phyloP scores from a whole-genome alignment of 2,888 invertebrate genomes.

The Andrena flavipes region DNA sequence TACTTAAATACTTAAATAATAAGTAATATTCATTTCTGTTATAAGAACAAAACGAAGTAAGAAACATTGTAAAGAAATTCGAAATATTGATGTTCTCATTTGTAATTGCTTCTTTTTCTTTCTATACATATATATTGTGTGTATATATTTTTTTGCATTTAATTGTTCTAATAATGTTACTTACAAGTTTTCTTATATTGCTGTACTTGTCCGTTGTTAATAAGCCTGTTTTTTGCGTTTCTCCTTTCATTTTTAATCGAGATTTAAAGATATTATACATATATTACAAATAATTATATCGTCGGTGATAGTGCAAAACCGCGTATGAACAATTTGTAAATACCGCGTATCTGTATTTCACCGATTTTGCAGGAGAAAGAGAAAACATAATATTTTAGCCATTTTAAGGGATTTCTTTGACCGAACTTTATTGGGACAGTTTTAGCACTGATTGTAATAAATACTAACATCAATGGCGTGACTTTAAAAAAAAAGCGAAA shows the following conservation, averaged over 20 bases:
- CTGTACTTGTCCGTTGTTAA: not conserved
- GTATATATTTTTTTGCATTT: not conserved
- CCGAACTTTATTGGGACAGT: too few relatives aligned
- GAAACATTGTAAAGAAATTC: not conserved
- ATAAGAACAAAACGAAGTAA: not conserved
- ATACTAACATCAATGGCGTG: too few relatives aligned
- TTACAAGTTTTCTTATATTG: constrained; percentile 19
- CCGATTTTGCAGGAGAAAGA: too few relatives aligned
- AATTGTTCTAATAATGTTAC: not conserved
- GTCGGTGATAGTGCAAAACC: too few relatives aligned
- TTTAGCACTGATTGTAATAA: too few relatives aligned
- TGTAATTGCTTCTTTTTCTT: constrained; percentile 4
- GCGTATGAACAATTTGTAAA: too few relatives aligned
- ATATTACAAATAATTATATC: too few relatives aligned
- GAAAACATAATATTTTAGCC: too few relatives aligned
- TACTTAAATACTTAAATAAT: not conserved
- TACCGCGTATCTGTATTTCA: too few relatives aligned
- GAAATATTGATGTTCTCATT: constrained; percentile 9
- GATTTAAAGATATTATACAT: too few relatives aligned
- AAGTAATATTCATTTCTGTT: constrained; percentile 5
- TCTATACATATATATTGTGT: constrained; percentile 9
- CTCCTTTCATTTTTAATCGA: not conserved
- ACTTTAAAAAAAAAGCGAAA: too few relatives aligned
- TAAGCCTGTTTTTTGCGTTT: not conserved
- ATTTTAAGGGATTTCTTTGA: too few relatives aligned